Conservation (phyloP, 2,113 vertebrate genomes). For the Taxidea taxus region DNA sequence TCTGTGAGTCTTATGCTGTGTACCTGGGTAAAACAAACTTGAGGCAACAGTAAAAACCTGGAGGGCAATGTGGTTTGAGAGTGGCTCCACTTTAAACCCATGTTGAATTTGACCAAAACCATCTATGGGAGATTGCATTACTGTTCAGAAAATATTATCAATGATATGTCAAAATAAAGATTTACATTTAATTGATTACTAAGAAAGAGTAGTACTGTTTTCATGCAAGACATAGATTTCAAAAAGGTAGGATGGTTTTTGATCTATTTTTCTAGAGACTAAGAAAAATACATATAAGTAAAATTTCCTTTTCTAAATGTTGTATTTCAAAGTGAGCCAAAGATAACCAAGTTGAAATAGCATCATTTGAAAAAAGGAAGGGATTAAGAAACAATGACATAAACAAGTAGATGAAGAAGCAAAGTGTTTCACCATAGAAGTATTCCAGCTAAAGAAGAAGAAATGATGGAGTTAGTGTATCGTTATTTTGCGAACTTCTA, state of each 20-base stretch:
- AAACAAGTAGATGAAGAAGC: neutral
- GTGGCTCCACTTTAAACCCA: neutral
- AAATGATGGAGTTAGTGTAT: neutral
- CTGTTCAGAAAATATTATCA: neutral
- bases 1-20: neutral
- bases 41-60: neutral
- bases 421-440: neutral
- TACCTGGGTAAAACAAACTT: neutral
- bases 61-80: neutral
- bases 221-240: constrained; percentile 4
- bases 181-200: neutral
- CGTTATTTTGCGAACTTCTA: neutral
- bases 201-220: neutral
- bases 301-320: constrained; percentile 12
- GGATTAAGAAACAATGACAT: neutral
- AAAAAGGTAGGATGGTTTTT: constrained; percentile 4
- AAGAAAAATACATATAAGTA: neutral
- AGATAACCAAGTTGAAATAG: neutral
- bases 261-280: neutral
- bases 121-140: neutral
- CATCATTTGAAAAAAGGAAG: neutral
- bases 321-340: constrained; percentile 1
- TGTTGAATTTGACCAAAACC: neutral
- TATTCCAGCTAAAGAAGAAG: neutral
- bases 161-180: neutral